Conservation (phyloP, 2,797 vertebrate species). For the Cyclura pinguis region DNA sequence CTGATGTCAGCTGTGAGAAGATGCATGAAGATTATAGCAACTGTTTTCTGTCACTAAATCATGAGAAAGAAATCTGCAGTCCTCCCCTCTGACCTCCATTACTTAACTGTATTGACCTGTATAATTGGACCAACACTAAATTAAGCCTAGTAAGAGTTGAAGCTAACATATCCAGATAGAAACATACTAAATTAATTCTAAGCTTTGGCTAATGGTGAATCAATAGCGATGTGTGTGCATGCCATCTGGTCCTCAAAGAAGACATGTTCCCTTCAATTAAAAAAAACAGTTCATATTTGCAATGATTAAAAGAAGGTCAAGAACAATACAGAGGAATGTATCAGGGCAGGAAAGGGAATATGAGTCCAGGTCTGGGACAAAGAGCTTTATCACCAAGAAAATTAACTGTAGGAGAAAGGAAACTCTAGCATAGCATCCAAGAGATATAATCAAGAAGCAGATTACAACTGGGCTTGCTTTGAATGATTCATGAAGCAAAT, state of each 20-base stretch:
- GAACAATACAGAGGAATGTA: conserved; percentile 35
- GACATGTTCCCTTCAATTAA: conserved; percentile 49
- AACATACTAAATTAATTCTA: conserved; percentile 63
- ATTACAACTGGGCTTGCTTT: conserved; percentile 62
- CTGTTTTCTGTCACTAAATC: conserved; percentile 55
- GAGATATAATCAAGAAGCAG: conserved; percentile 64
- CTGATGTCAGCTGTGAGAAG: conserved; percentile 58
- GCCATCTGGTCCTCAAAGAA: conserved; percentile 52
- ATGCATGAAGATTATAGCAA: conserved; percentile 47
- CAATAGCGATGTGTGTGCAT: conserved; percentile 47
- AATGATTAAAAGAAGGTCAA: conserved; percentile 58
- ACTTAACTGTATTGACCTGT: conserved; percentile 54
- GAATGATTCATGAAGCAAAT: conserved; percentile 71
- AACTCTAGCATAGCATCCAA: conserved; percentile 57
- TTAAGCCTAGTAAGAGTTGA: conserved; percentile 54
- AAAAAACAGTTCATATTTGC: conserved; percentile 49
- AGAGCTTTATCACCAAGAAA: conserved; percentile 49
- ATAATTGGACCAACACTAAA: conserved; percentile 62
- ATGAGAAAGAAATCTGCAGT: conserved; percentile 50
- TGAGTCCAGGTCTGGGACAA: conserved; percentile 30
- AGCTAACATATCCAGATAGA: conserved; percentile 54
- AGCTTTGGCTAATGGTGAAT: conserved; percentile 57
- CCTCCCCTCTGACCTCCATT: conserved; percentile 32
- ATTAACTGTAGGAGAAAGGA: conserved; percentile 48
- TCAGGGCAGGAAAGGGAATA: conserved; percentile 39